A percentile compares a stretch with the other conserved stretches of the same genome.
Evolutionary conservation across 2,888 invertebrate genomes (phyloP).

Genomic region (Caenorhabditis wallacei): DNA sequence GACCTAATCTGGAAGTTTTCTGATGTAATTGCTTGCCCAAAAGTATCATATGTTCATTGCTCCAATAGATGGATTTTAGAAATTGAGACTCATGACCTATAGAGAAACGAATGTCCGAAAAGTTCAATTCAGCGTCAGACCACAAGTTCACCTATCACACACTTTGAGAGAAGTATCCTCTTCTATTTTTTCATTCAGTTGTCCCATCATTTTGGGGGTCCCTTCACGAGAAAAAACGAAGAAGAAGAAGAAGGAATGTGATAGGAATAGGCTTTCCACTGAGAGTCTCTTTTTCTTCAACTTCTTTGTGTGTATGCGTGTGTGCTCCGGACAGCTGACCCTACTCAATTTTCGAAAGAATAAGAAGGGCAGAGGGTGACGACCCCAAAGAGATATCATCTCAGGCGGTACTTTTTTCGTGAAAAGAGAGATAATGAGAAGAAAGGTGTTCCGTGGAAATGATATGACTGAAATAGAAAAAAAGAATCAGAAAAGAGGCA

Average conservation of each 20-base stretch:
- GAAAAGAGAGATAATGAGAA: not conserved
- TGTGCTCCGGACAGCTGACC: constrained; percentile 58
- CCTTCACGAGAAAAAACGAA: constrained; percentile 17
- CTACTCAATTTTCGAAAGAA: constrained; percentile 43
- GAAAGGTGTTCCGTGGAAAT: constrained; percentile 13
- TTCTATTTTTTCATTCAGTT: constrained; percentile 7
- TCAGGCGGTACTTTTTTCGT: constrained; percentile 35
- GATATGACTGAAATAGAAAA: not conserved
- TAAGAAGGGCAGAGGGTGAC: constrained; percentile 20
- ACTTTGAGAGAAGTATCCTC: not conserved
- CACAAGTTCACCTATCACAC: constrained; percentile 31
- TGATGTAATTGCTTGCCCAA: too few relatives aligned
- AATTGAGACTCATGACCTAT: constrained; percentile 7
- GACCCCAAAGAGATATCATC: constrained; percentile 34
- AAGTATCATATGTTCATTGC: constrained; percentile 7
- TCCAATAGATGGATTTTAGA: not conserved
- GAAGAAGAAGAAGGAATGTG: constrained; percentile 27
- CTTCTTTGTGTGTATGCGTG: constrained; percentile 15
- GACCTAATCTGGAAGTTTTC: too few relatives aligned
- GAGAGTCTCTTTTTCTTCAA: constrained; percentile 21
- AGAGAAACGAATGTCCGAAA: constrained; percentile 31
- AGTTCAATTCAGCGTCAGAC: constrained; percentile 26
- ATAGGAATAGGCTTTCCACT: constrained; percentile 17
- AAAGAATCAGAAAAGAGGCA: not conserved
- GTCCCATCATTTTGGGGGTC: constrained; percentile 27